A percentile compares a stretch with the other conserved stretches of the same genome.
phyloP scores from a whole-genome alignment of 2,888 invertebrate species.

The Seira ritae region DNA sequence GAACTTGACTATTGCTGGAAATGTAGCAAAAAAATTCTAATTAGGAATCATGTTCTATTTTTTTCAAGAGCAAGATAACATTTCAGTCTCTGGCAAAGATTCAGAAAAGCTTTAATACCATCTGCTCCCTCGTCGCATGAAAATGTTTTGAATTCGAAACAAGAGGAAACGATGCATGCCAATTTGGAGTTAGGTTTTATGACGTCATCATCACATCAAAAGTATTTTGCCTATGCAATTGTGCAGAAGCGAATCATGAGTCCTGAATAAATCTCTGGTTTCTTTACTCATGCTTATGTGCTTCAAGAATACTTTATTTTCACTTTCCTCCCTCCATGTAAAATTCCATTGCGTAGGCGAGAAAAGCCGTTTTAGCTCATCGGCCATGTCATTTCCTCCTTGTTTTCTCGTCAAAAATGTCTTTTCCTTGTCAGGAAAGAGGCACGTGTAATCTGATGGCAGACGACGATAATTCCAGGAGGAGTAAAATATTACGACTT shows the following conservation, averaged over 20 bases:
- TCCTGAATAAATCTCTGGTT: no score
- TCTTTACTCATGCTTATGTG: no score
- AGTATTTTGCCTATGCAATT: no score
- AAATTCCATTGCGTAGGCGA: constrained; percentile 34
- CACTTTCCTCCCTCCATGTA: no score
- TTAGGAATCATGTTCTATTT: neutral
- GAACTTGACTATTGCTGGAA: constrained; percentile 30
- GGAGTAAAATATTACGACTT: no score
- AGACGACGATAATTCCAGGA: no score
- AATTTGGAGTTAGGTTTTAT: no score
- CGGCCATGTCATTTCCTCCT: constrained; percentile 52
- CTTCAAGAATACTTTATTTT: no score
- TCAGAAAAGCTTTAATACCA: neutral
- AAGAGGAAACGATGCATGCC: no score
- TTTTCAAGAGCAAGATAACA: neutral
- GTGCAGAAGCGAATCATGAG: no score
- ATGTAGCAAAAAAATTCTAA: neutral
- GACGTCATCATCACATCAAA: no score
- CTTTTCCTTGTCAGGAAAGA: constrained; percentile 26
- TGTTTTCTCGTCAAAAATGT: constrained; percentile 18
- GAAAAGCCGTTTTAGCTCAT: constrained; percentile 48
- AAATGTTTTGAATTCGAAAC: neutral
- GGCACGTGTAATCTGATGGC: neutral
- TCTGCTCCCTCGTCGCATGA: neutral
- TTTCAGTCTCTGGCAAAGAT: neutral